Percentiles rank a stretch among this genome's conserved stretches.
Conservation (phyloP, 2,797 vertebrate genomes). For the Rhabdomys pumilio region DNA sequence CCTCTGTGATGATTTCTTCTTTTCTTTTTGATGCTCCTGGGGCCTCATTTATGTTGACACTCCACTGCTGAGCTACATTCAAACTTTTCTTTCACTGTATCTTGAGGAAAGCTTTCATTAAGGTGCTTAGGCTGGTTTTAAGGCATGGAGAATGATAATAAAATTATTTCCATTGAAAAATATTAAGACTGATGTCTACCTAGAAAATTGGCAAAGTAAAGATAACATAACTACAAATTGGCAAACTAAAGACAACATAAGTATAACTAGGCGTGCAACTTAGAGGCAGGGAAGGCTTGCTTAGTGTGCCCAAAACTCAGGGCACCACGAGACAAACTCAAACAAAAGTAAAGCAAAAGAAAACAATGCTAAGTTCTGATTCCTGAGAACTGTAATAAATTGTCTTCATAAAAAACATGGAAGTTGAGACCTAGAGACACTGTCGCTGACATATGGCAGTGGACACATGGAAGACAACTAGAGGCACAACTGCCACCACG, state of each 20-base stretch:
- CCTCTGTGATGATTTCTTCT: slow-evolving; percentile 5
- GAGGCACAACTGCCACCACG: not conserved
- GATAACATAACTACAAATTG: too few relatives aligned
- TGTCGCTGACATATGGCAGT: not conserved
- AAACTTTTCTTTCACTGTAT: too few relatives aligned
- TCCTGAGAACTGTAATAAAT: slow-evolving; percentile 22
- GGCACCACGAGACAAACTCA: not conserved
- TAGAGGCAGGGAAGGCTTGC: not conserved
- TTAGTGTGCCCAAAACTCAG: not conserved
- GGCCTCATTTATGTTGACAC: not conserved
- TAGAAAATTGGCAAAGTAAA: not conserved
- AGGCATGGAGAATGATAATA: not conserved
- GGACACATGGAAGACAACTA: not conserved
- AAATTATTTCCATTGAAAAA: not conserved
- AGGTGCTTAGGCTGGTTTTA: not conserved
- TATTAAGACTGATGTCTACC: not conserved
- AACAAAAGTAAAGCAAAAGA: not conserved
- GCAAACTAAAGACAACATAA: not conserved
- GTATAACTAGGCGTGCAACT: too few relatives aligned
- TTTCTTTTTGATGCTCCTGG: not conserved
- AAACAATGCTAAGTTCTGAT: not conserved
- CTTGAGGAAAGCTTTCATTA: not conserved
- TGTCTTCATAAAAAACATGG: not conserved
- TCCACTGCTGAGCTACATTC: not conserved
- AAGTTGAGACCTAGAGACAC: not conserved